A percentile compares a stretch with the other conserved stretches of the same genome.
These are phyloP conservation scores for Chaitophorus viminalis DNA, from an alignment of 2,888 invertebrate genomes.

Conservation along the genomic window DNA sequence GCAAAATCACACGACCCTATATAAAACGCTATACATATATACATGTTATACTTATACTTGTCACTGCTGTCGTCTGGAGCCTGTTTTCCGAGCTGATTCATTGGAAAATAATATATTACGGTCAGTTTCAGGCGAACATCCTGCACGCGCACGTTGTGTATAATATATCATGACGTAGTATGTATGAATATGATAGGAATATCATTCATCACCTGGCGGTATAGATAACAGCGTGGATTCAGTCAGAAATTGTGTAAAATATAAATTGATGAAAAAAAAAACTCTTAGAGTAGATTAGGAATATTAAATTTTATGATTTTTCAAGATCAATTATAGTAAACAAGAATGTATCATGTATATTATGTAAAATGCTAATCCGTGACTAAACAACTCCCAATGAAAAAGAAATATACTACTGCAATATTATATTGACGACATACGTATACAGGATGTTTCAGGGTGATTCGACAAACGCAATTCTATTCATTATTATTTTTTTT, in stretches of 20 bases:
- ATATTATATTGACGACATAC: background rate
- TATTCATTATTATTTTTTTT: too few species aligned
- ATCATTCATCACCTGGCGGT: too few species aligned
- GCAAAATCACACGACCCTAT: background rate
- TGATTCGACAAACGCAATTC: too few species aligned
- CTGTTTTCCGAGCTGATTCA: background rate
- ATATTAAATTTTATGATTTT: background rate
- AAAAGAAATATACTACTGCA: background rate
- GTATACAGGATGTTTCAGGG: too few species aligned
- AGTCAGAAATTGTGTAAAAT: background rate
- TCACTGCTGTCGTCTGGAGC: background rate
- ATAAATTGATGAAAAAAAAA: background rate
- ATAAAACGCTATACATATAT: background rate
- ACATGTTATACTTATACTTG: background rate
- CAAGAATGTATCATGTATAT: background rate
- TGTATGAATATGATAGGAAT: background rate
- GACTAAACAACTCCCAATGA: background rate
- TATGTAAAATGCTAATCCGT: background rate
- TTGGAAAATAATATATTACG: background rate
- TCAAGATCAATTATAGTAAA: background rate
- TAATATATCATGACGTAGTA: background rate
- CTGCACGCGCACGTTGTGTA: background rate
- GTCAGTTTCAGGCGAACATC: background rate
- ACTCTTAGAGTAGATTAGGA: background rate
- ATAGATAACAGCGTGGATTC: background rate